A percentile compares a stretch with the other conserved stretches of the same genome.
These are phyloP conservation scores for Zapornia atra DNA, from an alignment of 2,113 vertebrate species.

Conservation along the genomic window DNA sequence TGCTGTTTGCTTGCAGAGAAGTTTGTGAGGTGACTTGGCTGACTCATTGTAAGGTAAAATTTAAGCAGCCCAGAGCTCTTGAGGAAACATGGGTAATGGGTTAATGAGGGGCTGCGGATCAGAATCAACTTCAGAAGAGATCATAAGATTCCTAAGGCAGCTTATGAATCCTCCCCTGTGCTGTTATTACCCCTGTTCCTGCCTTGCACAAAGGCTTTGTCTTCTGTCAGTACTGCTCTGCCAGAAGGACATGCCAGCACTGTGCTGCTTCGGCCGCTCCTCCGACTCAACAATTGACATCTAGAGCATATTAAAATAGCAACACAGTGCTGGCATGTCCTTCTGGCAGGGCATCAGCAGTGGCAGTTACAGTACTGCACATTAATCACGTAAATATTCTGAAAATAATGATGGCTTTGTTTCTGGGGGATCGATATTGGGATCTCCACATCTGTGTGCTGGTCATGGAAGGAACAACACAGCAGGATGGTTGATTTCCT, in stretches of 20 bases:
- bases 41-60: neutral
- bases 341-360: neutral
- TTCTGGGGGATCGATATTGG: neutral
- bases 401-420: neutral
- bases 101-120: neutral
- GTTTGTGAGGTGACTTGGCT: neutral
- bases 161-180: neutral
- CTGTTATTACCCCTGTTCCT: neutral
- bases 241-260: neutral
- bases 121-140: neutral
- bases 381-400: neutral
- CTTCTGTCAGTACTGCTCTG: neutral
- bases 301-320: neutral
- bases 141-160: neutral
- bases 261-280: neutral
- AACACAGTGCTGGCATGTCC: too few species aligned
- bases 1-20: neutral
- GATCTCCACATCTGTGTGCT: accelerated
- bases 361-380: neutral
- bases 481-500: neutral
- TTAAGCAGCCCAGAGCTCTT: neutral
- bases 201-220: neutral
- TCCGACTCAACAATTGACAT: neutral
- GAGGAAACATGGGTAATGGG: neutral
- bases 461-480: neutral